Base-by-base conservation (phyloP, 2,888 invertebrate species). In the Amphipoea lucens region DNA sequence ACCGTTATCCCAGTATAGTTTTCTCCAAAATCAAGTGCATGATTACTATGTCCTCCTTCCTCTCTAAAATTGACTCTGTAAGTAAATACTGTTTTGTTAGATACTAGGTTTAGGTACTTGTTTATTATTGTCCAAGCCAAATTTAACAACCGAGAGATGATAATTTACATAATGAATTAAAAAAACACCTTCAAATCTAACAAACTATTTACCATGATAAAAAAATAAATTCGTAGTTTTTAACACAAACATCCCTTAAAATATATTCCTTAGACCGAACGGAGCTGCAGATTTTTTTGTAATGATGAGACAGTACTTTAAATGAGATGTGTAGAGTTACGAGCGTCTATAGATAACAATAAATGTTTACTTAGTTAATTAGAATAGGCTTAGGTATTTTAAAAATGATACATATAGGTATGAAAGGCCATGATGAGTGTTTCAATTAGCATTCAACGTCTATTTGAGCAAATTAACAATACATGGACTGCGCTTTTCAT, bases 171-270 rank as follows among this genome's bases (percentile, higher is more conserved):
- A 29, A 54, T 20, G 5, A 72, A 57, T 29, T 12, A 12, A 48
- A 48, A 5, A 60, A 60, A 3, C n/a, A 63, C n/a, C 17, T 71
- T 42, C 5, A 11, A 45, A 51, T 68, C 45, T 57, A 76, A 62
- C 36, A 42, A n/a, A 29, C 7, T 12, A 78, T 5, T 65, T 36
- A 36, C 20, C 67, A 78, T 48, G 9, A 45, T 70, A 63, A 70
- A 79, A 40, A 57, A 80, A 54, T 54, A 57, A 79, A 80, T 79
- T 79, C 71, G 79, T 80, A 65, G 20, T 63, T 78, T 6, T 11
- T 78, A 77, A 54, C 42, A 79, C 29, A 69, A 51, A 70, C 36
- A 71, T 42, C n/a, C 40, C 29, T 23, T 66, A 20, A n/a, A 29
- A 29, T 29, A n/a, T 36, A 70, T 36, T 6, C 40, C 23, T 57